Base-by-base conservation (phyloP, 2,113 vertebrate species). In the Eurypyga helias region DNA sequence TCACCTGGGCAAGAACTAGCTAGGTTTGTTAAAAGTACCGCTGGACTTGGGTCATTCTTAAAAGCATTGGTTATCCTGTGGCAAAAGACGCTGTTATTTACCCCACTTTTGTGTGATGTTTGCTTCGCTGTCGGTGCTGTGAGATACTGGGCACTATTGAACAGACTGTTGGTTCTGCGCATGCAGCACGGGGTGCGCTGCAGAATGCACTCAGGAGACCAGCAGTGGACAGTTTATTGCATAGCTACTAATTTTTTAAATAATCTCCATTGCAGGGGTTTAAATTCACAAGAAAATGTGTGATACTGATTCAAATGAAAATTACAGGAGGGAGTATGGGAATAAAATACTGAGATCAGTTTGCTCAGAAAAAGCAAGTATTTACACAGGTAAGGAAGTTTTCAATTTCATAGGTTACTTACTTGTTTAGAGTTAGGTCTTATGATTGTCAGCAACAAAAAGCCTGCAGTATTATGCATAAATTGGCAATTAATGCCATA, bases 401-500 rank as follows among this genome's bases (percentile, higher is more conserved):
- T 91, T 54, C 48, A 25, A 13, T 87, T 92, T 84, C 54, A 38
- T 31, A 60, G 21, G 19, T 87, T 94, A 16, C 5, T 86, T 92
- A 49, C 16, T 89, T 83, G 83, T 77, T 91, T 91, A 49, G 46
- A 78, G 29, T 73, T 93, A 34, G 48, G 11, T 90, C 60, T 70
- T 84, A 33, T 1, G 90, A 65, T 51, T 96, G n/a, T 58, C 85
- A 87, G 34, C 62, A 88, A 76, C 23, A 89, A 71, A 87, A 96
- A 24, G 0, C 5, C 14, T 81, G 25, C 9, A 75, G 13, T 57
- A 26, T 87, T 92, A 29, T 77, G 23, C 34, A 83, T 75, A 78
- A 94, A 93, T 83, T 18, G 11, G 16, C n/a, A 93, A 87, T 80
- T 94, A 62, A 75, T 52, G 51, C 86, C 26, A 89, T 86, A 90